phyloP scores from a whole-genome alignment of 2,113 vertebrate species.

The Myxocyprinus asiaticus region DNA sequence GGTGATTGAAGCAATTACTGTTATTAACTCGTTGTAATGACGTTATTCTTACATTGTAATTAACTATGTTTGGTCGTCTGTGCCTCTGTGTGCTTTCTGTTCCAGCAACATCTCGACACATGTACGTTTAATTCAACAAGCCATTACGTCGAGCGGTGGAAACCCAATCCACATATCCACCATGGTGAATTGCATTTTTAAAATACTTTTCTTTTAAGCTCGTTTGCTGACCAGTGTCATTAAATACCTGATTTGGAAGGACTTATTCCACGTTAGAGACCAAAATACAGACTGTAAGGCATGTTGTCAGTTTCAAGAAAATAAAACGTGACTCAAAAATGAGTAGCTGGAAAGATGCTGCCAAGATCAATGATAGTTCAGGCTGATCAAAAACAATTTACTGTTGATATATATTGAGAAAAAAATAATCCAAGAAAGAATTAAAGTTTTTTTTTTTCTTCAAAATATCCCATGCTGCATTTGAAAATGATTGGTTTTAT shows the following conservation, averaged over 20 bases:
- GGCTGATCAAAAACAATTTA: neutral
- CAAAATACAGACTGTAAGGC: neutral
- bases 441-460: too few relatives aligned
- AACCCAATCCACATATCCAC: slow-evolving; percentile 1
- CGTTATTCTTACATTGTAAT: slow-evolving; percentile 7
- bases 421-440: too few relatives aligned
- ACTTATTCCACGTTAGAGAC: neutral
- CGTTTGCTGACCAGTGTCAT: neutral
- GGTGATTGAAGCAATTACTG: slow-evolving; percentile 11
- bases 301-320: neutral
- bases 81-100: neutral
- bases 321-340: too few relatives aligned
- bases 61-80: neutral
- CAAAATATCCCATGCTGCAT: too few relatives aligned
- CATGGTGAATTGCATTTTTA: neutral
- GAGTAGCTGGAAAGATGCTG: neutral
- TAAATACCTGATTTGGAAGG: neutral
- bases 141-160: neutral
- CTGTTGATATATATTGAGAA: neutral
- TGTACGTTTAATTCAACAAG: neutral
- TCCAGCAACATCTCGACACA: slow-evolving; percentile 5
- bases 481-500: too few relatives aligned
- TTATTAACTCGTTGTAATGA: neutral
- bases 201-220: neutral
- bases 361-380: neutral